A percentile compares a stretch with the other conserved stretches of the same genome.
Conservation (phyloP, 2,113 vertebrate genomes). For the Dunckerocampus dactyliophorus region DNA sequence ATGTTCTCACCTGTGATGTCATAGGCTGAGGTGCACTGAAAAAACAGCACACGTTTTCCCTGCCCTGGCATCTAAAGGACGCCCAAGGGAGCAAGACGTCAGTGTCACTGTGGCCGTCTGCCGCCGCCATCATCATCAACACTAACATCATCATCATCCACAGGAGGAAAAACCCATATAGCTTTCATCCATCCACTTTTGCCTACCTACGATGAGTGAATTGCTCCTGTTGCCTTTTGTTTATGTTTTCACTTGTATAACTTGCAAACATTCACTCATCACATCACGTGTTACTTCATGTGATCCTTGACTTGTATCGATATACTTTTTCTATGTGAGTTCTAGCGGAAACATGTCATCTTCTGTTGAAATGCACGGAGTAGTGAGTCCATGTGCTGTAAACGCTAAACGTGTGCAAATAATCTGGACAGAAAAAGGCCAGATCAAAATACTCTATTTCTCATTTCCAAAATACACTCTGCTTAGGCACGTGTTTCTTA, state of each 20-base stretch:
- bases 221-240: neutral
- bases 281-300: neutral
- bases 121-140: constrained; percentile 12
- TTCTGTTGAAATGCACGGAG: neutral
- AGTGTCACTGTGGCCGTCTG: constrained; percentile 7
- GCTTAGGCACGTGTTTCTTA: neutral
- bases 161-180: constrained; percentile 12
- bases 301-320: neutral
- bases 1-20: constrained; percentile 50
- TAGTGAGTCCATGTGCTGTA: neutral
- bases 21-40: constrained; percentile 18
- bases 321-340: neutral
- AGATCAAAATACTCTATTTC: constrained; percentile 8
- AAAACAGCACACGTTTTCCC: constrained; percentile 33
- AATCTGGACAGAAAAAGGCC: neutral
- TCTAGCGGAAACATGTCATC: neutral
- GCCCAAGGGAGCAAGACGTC: constrained; percentile 33
- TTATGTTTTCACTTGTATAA: constrained; percentile 3
- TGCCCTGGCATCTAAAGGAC: constrained; percentile 21
- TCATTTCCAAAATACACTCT: constrained; percentile 18
- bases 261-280: neutral
- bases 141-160: constrained; percentile 24
- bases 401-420: constrained; percentile 10
- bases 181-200: constrained; percentile 19
- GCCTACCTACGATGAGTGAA: constrained; percentile 8